Percentiles rank a stretch among this genome's conserved stretches.
Conservation (phyloP, 2,113 vertebrate genomes). For the Archocentrus centrarchus region DNA sequence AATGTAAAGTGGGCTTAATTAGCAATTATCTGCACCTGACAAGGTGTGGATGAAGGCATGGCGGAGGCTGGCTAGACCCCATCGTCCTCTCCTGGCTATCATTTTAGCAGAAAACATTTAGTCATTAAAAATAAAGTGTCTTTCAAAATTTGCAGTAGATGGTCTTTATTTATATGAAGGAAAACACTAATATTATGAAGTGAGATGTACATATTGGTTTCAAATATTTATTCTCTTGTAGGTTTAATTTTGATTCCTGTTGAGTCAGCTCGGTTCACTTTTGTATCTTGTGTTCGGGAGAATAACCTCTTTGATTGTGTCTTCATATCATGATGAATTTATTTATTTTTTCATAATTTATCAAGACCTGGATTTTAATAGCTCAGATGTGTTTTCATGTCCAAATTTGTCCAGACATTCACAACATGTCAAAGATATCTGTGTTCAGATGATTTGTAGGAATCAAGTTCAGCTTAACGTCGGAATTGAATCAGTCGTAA, state of each 20-base stretch:
- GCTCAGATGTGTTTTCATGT: not conserved
- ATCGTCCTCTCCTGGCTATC: fast-evolving
- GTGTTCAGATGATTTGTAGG: not conserved
- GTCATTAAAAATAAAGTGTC: not conserved
- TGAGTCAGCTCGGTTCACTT: not conserved
- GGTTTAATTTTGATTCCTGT: no score
- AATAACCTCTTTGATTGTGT: not conserved
- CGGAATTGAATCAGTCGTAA: not conserved
- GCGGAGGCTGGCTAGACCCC: not conserved
- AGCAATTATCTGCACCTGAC: no score
- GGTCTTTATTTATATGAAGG: not conserved
- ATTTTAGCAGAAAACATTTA: not conserved
- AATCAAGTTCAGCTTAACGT: not conserved
- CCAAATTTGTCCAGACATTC: not conserved
- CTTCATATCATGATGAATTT: not conserved
- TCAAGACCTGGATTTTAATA: not conserved
- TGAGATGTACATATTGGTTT: not conserved
- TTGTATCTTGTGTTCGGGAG: not conserved
- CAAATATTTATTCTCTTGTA: not conserved
- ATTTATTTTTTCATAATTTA: not conserved
- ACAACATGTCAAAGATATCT: fast-evolving
- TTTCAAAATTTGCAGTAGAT: not conserved
- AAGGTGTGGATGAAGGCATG: not conserved
- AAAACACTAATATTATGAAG: not conserved
- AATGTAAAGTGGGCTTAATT: no score